A percentile compares a stretch with the other conserved stretches of the same genome.
These are phyloP conservation scores for Pomatorhinus ruficollis DNA, from an alignment of 2,113 vertebrate genomes.

Conservation along the genomic window DNA sequence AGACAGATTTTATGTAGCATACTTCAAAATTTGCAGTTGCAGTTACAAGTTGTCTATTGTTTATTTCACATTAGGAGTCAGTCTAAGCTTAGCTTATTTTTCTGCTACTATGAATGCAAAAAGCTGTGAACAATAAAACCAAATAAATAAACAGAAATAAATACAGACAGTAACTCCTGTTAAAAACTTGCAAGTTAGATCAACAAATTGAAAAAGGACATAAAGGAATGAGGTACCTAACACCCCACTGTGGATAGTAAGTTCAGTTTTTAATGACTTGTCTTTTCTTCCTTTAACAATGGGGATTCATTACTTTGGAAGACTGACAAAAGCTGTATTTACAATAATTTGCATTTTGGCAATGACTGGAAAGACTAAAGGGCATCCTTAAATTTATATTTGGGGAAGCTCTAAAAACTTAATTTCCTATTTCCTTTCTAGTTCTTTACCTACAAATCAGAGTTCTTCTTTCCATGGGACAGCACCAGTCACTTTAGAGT, in stretches of 20 bases:
- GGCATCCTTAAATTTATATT: neutral
- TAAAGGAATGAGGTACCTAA: neutral
- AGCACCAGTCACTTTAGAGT: neutral
- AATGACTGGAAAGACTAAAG: neutral
- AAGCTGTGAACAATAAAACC: neutral
- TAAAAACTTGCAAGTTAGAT: neutral
- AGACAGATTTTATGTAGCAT: neutral
- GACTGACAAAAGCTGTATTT: neutral
- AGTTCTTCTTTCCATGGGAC: neutral
- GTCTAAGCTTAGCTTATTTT: neutral
- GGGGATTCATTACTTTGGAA: neutral
- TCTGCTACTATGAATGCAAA: neutral
- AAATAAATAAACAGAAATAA: neutral
- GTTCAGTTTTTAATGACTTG: neutral
- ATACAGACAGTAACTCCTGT: neutral
- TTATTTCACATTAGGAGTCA: neutral
- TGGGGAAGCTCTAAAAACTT: neutral
- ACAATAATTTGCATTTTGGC: neutral
- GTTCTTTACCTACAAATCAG: neutral
- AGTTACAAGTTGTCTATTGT: neutral
- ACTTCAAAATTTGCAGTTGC: neutral
- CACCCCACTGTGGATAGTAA: neutral
- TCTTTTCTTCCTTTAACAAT: neutral
- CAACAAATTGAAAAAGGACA: neutral
- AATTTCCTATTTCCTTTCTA: neutral